Conservation (phyloP, 2,113 vertebrate genomes). For the Steatornis caripensis region DNA sequence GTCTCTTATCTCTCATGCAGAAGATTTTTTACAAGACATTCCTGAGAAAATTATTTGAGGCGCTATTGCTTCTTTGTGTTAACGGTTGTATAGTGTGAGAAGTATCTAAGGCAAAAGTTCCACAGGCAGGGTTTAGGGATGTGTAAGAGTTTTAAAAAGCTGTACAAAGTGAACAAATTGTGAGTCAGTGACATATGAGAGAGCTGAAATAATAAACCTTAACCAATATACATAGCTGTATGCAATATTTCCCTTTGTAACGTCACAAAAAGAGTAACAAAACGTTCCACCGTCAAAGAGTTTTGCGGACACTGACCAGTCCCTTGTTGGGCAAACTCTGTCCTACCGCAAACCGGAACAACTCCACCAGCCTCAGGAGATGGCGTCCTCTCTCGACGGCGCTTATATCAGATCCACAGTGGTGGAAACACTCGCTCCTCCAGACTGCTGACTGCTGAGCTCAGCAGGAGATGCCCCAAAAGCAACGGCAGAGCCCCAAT, state of each 20-base stretch:
- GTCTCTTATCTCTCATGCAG: neutral
- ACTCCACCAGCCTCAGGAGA: neutral
- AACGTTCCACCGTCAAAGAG: neutral
- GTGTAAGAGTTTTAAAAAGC: neutral
- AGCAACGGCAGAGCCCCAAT: neutral
- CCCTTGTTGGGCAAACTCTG: neutral
- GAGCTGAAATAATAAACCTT: conserved; percentile 6
- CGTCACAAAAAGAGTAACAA: neutral
- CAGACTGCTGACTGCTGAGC: neutral
- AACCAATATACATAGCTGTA: neutral
- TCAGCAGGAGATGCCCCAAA: neutral
- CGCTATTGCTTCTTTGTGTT: neutral
- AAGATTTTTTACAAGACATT: neutral
- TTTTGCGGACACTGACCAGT: neutral
- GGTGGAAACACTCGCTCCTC: neutral
- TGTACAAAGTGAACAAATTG: neutral
- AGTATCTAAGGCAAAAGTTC: neutral
- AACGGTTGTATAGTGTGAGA: neutral
- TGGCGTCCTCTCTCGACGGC: neutral
- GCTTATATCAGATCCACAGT: neutral
- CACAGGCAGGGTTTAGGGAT: neutral
- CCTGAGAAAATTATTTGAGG: neutral
- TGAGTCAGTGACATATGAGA: conserved; percentile 3
- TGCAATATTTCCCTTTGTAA: neutral
- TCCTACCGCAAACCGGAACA: neutral